Conservation (phyloP, 1,140 invertebrate genomes). For the Trissolcus basalis region DNA sequence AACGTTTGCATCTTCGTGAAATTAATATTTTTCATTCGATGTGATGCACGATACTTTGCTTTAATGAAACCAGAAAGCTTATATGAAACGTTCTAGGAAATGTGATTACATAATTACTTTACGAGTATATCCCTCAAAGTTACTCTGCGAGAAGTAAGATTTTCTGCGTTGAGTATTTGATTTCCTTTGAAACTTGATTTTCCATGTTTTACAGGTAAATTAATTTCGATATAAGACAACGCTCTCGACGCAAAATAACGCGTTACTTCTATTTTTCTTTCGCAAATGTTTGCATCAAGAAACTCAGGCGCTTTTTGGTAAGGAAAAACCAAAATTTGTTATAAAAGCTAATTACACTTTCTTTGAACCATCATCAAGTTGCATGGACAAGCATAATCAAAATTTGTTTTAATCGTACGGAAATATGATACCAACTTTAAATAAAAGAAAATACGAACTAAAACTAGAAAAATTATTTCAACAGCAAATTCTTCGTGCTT, state of each 20-base stretch:
- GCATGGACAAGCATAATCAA: no score
- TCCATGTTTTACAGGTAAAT: conserved; percentile 20
- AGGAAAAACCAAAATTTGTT: no score
- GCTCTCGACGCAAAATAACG: not conserved
- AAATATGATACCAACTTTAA: no score
- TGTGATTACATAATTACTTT: conserved; percentile 24
- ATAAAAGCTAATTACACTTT: no score
- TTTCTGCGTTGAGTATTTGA: conserved; percentile 3
- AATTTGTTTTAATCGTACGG: no score
- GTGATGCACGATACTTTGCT: no score
- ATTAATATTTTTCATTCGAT: no score
- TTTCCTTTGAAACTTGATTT: conserved; percentile 20
- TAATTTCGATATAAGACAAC: conserved; percentile 23
- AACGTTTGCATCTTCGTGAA: not conserved
- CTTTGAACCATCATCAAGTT: no score
- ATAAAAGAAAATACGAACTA: no score
- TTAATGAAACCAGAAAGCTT: not conserved
- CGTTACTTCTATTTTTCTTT: not conserved
- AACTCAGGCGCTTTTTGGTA: no score
- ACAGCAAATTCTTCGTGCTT: no score
- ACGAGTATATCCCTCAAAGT: conserved; percentile 14
- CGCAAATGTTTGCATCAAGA: not conserved
- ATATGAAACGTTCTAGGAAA: conserved; percentile 7
- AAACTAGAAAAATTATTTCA: no score
- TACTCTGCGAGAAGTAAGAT: conserved; percentile 22